These are phyloP conservation scores for Protonibea diacanthus DNA, from an alignment of 2,797 vertebrate species.

Conservation along the genomic window DNA sequence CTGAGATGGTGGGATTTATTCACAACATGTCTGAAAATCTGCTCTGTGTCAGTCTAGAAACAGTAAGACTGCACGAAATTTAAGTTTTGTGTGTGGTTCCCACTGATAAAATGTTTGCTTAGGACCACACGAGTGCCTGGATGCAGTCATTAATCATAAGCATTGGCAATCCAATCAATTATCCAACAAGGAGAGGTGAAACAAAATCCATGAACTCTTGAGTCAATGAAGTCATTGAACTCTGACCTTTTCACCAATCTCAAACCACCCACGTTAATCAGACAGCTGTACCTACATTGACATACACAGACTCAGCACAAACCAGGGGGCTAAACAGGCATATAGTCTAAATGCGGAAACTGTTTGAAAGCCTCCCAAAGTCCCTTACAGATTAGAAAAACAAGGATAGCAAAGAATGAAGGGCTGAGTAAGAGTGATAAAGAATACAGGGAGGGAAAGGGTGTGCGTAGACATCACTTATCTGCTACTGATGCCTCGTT, in stretches of 20 bases:
- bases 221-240: constrained; percentile 74
- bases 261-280: constrained; percentile 63
- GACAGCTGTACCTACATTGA: constrained; percentile 51
- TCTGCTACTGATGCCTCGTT: constrained; percentile 63
- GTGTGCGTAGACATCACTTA: constrained; percentile 64
- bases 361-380: constrained; percentile 13
- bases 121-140: constrained; percentile 32
- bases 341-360: background rate
- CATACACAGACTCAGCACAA: background rate
- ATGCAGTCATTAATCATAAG: constrained; percentile 72
- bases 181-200: constrained; percentile 60
- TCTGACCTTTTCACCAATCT: constrained; percentile 71
- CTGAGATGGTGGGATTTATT: constrained; percentile 7
- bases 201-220: constrained; percentile 73
- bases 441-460: constrained; percentile 37
- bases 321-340: background rate
- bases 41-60: background rate
- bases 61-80: constrained; percentile 1
- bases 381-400: constrained; percentile 46
- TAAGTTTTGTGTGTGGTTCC: constrained; percentile 20
- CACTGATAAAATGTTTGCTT: constrained; percentile 37
- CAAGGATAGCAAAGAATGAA: background rate
- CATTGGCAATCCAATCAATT: constrained; percentile 72
- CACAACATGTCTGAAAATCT: background rate
- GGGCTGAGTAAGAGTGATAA: constrained; percentile 50